A percentile compares a stretch with the other conserved stretches of the same genome.
phyloP scores from a whole-genome alignment of 2,888 invertebrate species.

The Celastrina argiolus region DNA sequence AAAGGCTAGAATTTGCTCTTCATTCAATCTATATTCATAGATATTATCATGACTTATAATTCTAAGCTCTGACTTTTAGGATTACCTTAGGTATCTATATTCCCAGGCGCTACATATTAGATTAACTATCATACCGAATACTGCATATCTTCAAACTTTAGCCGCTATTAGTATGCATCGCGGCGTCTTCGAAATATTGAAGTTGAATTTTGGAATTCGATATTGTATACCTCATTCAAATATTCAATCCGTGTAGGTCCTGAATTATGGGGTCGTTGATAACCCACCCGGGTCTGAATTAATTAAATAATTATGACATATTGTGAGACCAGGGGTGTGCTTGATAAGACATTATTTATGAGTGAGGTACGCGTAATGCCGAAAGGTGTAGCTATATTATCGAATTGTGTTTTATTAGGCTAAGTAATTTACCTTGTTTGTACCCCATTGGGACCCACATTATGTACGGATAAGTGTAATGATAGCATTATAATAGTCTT shows the following conservation, averaged over 20 bases:
- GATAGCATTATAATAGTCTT: not conserved
- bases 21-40: too few relatives aligned
- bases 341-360: slow-evolving; percentile 58
- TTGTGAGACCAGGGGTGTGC: slow-evolving; percentile 63
- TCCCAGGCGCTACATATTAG: not conserved
- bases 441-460: not conserved
- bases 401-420: not conserved
- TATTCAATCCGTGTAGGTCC: slow-evolving; percentile 47
- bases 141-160: slow-evolving; percentile 12
- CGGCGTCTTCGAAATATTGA: not conserved
- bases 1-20: too few relatives aligned
- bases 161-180: slow-evolving; percentile 9
- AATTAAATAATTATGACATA: slow-evolving; percentile 77
- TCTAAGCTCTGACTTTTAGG: not conserved
- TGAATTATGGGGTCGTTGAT: slow-evolving; percentile 61
- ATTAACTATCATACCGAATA: slow-evolving; percentile 13
- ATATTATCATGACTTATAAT: too few relatives aligned
- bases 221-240: slow-evolving; percentile 31
- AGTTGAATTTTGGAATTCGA: slow-evolving; percentile 20
- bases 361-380: slow-evolving; percentile 30
- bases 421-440: slow-evolving; percentile 7
- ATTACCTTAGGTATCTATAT: not conserved
- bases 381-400: slow-evolving; percentile 21
- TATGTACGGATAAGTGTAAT: not conserved
- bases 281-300: slow-evolving; percentile 64